Evolutionary conservation across 2,888 invertebrate genomes (phyloP).

Genomic region (Drosophila paucipuncta): DNA sequence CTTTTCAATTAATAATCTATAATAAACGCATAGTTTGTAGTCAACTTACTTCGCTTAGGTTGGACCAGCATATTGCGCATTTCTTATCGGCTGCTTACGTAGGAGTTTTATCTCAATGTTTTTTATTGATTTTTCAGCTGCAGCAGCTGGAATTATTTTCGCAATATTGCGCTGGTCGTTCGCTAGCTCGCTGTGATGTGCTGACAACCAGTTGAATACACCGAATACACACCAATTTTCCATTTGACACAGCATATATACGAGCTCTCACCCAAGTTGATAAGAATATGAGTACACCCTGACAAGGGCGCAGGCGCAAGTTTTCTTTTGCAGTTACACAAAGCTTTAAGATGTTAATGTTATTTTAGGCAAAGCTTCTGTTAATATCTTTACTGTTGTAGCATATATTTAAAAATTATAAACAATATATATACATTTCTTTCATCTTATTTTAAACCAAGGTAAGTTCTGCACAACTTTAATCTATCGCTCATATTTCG

Average conservation of each 20-base stretch:
- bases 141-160: constrained; percentile 45
- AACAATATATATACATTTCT: background rate
- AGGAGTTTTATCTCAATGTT: constrained; percentile 14
- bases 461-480: background rate
- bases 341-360: constrained; percentile 14
- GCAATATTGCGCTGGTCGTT: constrained; percentile 19
- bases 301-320: constrained; percentile 42
- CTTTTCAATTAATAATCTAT: background rate
- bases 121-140: constrained; percentile 72
- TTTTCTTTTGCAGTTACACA: background rate
- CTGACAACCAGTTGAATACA: constrained; percentile 73
- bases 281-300: constrained; percentile 2
- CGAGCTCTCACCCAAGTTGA: background rate
- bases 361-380: constrained; percentile 33
- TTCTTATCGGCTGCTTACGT: constrained; percentile 52
- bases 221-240: constrained; percentile 42
- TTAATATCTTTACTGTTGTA: constrained; percentile 12
- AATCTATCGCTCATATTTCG: background rate
- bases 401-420: background rate
- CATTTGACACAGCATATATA: constrained; percentile 23
- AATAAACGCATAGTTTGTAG: background rate
- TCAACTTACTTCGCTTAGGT: constrained; percentile 39
- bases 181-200: constrained; percentile 33
- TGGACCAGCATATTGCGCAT: constrained; percentile 64
- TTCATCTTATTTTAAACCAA: background rate